phyloP scores from a whole-genome alignment of 2,888 invertebrate species.

The Lycia hirtaria region DNA sequence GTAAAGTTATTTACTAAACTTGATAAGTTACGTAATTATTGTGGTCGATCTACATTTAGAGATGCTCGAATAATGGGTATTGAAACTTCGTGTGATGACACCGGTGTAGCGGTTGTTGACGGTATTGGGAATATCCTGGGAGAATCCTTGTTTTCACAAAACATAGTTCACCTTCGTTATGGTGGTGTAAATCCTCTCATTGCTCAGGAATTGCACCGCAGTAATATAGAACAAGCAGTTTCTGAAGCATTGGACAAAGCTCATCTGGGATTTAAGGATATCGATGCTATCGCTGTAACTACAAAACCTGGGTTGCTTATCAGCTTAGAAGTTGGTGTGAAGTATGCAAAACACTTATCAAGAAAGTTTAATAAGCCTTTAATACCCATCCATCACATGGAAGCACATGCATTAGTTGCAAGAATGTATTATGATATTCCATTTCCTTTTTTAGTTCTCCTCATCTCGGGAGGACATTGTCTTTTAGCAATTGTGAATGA shows the following conservation, averaged over 20 bases:
- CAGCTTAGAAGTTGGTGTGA: constrained; percentile 92
- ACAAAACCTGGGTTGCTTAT: constrained; percentile 93
- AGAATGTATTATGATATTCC: constrained; percentile 89
- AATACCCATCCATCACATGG: constrained; percentile 99
- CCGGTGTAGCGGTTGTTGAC: constrained; percentile 95
- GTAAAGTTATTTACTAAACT: background rate
- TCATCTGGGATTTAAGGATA: constrained; percentile 84
- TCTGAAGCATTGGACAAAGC: constrained; percentile 87
- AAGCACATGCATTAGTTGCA: constrained; percentile 97
- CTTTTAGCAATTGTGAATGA: constrained; percentile 90
- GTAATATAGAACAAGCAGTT: constrained; percentile 91
- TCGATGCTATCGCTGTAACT: constrained; percentile 97
- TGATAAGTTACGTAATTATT: constrained; percentile 14
- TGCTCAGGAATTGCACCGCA: constrained; percentile 92
- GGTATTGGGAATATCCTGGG: constrained; percentile 89
- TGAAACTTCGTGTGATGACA: constrained; percentile 99
- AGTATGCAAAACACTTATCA: constrained; percentile 92
- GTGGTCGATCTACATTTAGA: background rate
- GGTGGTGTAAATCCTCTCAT: constrained; percentile 96
- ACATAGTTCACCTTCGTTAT: constrained; percentile 88
- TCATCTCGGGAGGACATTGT: constrained; percentile 98
- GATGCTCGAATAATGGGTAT: constrained; percentile 90
- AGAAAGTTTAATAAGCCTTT: constrained; percentile 89
- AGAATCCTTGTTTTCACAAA: constrained; percentile 93
- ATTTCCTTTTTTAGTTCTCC: constrained; percentile 95